phyloP scores from a whole-genome alignment of 2,113 vertebrate species.

The Paradisaea rubra region DNA sequence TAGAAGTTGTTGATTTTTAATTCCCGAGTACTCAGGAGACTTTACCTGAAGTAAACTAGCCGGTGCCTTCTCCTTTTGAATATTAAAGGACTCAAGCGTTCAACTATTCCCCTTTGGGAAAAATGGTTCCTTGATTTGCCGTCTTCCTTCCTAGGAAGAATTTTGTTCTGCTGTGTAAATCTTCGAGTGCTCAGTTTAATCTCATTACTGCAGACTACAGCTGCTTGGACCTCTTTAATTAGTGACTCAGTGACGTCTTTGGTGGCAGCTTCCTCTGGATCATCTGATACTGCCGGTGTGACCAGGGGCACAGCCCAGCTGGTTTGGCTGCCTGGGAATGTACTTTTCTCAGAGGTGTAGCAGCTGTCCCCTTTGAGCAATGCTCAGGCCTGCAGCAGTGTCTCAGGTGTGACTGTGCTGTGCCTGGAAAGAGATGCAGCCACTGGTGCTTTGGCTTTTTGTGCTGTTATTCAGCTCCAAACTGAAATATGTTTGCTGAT shows the following conservation, averaged over 20 bases:
- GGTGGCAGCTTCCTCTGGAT: background rate
- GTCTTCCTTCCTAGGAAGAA: background rate
- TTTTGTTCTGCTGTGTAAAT: background rate
- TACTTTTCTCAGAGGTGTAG: background rate
- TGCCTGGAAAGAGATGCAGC: background rate
- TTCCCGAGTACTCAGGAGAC: background rate
- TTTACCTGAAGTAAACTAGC: background rate
- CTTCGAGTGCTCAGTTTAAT: background rate
- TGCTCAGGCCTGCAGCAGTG: background rate
- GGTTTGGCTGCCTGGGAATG: background rate
- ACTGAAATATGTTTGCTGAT: background rate
- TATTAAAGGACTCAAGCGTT: background rate
- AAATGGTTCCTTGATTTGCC: background rate
- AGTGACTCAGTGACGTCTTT: background rate
- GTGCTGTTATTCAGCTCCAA: background rate
- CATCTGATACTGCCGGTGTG: fast-evolving
- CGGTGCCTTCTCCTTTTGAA: background rate
- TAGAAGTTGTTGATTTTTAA: background rate
- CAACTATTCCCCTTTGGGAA: background rate
- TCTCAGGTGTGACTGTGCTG: background rate
- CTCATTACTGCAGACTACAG: background rate
- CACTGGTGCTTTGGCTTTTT: background rate
- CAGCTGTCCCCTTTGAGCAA: background rate
- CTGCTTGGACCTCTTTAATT: background rate
- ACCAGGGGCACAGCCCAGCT: background rate